phyloP scores from a whole-genome alignment of 2,888 invertebrate genomes.

The Acrobasis consociella region DNA sequence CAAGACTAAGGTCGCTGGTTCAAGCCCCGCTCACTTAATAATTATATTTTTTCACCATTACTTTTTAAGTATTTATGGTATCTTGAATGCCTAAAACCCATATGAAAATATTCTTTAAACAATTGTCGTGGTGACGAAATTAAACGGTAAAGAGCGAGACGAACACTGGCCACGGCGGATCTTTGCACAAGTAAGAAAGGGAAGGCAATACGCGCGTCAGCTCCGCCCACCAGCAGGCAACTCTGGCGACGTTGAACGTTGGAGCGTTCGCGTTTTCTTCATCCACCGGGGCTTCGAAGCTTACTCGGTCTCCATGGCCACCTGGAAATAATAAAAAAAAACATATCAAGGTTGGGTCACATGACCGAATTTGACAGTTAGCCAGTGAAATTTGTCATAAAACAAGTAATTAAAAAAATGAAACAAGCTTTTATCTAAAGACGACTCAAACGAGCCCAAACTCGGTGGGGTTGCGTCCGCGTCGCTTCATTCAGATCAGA shows the following conservation, averaged over 20 bases:
- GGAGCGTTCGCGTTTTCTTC: neutral
- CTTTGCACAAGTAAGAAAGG: constrained; percentile 47
- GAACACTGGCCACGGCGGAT: constrained; percentile 71
- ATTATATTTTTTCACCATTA: no score
- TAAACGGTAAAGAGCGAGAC: constrained; percentile 29
- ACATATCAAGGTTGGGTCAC: neutral
- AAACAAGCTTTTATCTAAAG: no score
- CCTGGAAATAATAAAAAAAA: constrained; percentile 49
- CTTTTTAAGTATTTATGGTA: no score
- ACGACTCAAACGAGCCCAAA: no score
- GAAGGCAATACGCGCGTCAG: constrained; percentile 38
- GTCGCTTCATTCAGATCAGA: no score
- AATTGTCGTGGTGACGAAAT: neutral
- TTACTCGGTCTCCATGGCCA: constrained; percentile 80
- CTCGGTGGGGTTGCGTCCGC: no score
- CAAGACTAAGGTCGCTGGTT: no score
- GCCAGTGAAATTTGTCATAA: no score
- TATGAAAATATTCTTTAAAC: no score
- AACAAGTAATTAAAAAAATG: no score
- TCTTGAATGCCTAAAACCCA: no score
- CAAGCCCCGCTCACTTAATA: no score
- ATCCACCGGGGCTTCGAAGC: constrained; percentile 35
- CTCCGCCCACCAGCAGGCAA: neutral
- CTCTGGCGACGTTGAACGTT: neutral
- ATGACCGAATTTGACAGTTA: neutral